These are phyloP conservation scores for Aphelinus certus DNA, from an alignment of 1,140 invertebrate species.

Conservation along the genomic window DNA sequence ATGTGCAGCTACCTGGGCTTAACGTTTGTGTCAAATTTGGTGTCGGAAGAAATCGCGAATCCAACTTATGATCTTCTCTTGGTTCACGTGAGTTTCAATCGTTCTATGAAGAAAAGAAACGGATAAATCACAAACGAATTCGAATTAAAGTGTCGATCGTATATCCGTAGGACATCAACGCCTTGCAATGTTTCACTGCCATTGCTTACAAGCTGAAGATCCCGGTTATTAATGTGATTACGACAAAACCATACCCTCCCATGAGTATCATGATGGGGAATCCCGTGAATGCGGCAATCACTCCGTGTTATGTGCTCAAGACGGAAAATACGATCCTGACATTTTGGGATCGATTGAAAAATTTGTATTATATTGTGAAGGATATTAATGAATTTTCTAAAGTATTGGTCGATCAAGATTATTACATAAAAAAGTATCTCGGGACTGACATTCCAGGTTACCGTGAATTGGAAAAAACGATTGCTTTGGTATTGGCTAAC, in stretches of 20 bases:
- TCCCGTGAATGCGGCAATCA: conserved; percentile 70
- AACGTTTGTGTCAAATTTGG: conserved; percentile 45
- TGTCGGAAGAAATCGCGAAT: conserved; percentile 49
- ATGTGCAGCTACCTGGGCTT: conserved; percentile 28
- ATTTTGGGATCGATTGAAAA: too few relatives aligned
- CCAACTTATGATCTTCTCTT: conserved; percentile 52
- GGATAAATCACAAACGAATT: too few relatives aligned
- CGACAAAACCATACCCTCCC: conserved; percentile 71
- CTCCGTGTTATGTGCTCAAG: conserved; percentile 54
- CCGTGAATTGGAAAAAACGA: conserved; percentile 51
- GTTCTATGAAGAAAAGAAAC: too few relatives aligned
- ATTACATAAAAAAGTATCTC: too few relatives aligned
- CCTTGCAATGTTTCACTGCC: too few relatives aligned
- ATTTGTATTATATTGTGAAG: too few relatives aligned
- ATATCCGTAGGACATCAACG: too few relatives aligned
- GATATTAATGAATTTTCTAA: too few relatives aligned
- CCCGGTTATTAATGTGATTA: conserved; percentile 69
- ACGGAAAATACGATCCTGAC: too few relatives aligned
- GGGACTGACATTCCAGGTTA: too few relatives aligned
- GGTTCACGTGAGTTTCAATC: conserved; percentile 39
- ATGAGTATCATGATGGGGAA: conserved; percentile 71
- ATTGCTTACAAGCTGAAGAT: conserved; percentile 68
- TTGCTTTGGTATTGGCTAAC: conserved; percentile 69
- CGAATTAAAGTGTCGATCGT: too few relatives aligned
- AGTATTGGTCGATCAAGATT: too few relatives aligned